Evolutionary conservation across 2,113 vertebrate species (phyloP), one percentile per base, ranked within the genome.

Genomic region (Oncorhynchus masou): DNA sequence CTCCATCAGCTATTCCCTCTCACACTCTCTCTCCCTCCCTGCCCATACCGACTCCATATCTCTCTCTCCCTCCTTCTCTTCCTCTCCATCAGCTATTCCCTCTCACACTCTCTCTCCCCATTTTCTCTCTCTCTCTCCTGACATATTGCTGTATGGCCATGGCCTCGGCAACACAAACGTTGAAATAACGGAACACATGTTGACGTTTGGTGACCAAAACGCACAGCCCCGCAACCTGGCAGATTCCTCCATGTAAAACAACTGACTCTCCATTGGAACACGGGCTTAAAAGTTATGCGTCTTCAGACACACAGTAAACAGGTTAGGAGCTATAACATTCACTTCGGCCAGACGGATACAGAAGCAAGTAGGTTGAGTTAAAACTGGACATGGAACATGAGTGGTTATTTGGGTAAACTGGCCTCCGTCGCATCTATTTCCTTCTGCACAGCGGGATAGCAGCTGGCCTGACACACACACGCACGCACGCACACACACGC

Each of bases 321-420:
- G 51, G 15, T 54, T 54, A 54, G 16, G 19, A 19, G 49, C 49
- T 16, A 3, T 1, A 13, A 1, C 51, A 54, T 16, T 54, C 51
- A 15, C 1, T 54, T 54, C 5, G 51, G 67, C 3, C 67, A 20
- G 7, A 8, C 16, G 7, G 16, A 39, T 27, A 24, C 66, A 31
- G 27, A 3, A 15, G 39, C 13, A 70, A 70, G 45, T 68, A 39
- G 68, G 39, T 70, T 48, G 39, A 45, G 67, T 68, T 68, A 68
- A 39, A 68, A 39, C 67, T 39, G 67, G 57, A 74, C 68, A 74
- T 25, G n/a, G 25, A 70, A 25, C 51, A 68, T 16, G 22, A 78
- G 73, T 11, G 34, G n/a, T 74, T 79, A 57, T 79, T 73, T 78
- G 70, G 65, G 49, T 57, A 65, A 74, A 71, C 68, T 9, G 45